These are phyloP conservation scores for Dipodomys ordii DNA, from an alignment of 2,113 vertebrate genomes.

Conservation along the genomic window DNA sequence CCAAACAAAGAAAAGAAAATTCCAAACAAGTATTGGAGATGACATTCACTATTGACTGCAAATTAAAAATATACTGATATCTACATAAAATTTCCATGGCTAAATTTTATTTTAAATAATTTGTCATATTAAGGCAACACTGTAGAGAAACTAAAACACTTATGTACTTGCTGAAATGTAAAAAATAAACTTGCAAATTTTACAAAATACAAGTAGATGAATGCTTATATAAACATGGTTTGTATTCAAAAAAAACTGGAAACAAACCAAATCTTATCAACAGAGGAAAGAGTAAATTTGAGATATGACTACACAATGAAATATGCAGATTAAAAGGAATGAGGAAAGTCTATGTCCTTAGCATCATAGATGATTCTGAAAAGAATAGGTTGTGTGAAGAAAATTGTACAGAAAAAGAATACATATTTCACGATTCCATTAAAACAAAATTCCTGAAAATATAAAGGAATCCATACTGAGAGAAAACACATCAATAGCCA, in stretches of 20 bases:
- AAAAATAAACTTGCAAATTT: neutral
- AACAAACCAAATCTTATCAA: neutral
- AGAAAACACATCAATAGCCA: neutral
- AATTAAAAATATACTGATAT: neutral
- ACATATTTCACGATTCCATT: neutral
- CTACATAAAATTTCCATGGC: neutral
- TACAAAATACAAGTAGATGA: neutral
- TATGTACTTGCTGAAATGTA: neutral
- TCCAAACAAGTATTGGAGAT: neutral
- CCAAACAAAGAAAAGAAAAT: neutral
- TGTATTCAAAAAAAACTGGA: neutral
- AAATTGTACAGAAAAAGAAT: neutral
- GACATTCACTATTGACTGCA: neutral
- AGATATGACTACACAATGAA: neutral
- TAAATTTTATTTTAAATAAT: no score
- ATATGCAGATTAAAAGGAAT: constrained; percentile 5
- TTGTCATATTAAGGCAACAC: neutral
- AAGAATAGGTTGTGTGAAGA: neutral
- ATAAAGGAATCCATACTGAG: neutral
- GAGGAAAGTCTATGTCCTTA: neutral
- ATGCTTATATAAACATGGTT: neutral
- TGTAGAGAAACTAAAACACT: neutral
- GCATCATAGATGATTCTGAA: neutral
- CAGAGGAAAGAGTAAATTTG: neutral
- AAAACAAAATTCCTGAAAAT: neutral